Evolutionary conservation across 2,113 vertebrate species (phyloP), one percentile per base, ranked within the genome.

Genomic region (Corvus hawaiiensis): DNA sequence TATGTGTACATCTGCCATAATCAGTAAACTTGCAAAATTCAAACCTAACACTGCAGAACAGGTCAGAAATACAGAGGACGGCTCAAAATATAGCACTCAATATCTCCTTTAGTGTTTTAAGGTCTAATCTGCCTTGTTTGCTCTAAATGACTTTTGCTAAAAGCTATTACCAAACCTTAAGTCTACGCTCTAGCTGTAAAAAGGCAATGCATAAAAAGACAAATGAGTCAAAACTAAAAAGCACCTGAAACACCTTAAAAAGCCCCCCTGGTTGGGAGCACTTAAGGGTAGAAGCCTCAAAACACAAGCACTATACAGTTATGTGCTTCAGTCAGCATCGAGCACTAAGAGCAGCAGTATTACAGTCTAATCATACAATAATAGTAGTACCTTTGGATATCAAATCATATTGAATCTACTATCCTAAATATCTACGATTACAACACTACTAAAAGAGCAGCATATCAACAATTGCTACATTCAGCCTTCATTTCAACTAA

Each of bases 301-400:
- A 3, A 58, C 14, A 30, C 4, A 61, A 1, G 4, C 30, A 22
- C 27, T 46, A 5, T 0, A 51, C 4, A 63, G 9, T n/a, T 49
- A 27, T 0, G 6, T 28, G 43, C 30, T 83, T 51, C 71, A 55
- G 39, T 5, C 48, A 90, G 41, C 37, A 66, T 5, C 13, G 52
- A 37, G 17, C 33, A 52, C 49, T 12, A 61, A 49, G 28, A 90
- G 49, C 20, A 87, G 39, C 48, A 88, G 9, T 16, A 39, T 6
- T 27, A 22, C 10, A 64, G 33, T 3, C 46, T 27, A 39, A 8
- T 16, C 33, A 49, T 21, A 52, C 4, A 80, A 10, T 20, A 62
- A 52, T 1, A 62, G 41, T 0, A 85, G 19, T 17, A 44, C 32
- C 27, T 77, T 11, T 43, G 22, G 32, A 9, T 44, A 80, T 37